Conservation (phyloP, 2,113 vertebrate species). For the Pungitius pungitius region DNA sequence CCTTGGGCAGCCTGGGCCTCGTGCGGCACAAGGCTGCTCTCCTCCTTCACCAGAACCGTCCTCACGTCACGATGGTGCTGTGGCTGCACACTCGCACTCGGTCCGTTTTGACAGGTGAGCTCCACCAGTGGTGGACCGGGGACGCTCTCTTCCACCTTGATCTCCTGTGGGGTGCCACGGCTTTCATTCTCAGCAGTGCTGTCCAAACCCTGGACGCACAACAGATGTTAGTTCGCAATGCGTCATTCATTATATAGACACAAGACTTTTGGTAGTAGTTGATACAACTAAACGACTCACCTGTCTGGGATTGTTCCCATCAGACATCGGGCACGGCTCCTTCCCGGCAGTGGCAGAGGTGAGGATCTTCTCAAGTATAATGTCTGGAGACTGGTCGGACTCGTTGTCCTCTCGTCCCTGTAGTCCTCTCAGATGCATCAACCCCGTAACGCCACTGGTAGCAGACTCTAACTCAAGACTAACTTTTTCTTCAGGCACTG, state of each 20-base stretch:
- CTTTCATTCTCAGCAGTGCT: conserved; percentile 21
- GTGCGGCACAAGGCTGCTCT: conserved; percentile 58
- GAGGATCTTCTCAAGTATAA: conserved; percentile 75
- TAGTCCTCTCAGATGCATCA: conserved; percentile 36
- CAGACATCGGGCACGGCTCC: conserved; percentile 1
- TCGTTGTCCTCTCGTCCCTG: conserved; percentile 40
- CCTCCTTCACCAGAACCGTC: conserved; percentile 79
- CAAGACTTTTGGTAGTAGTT: neutral
- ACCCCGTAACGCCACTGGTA: conserved; percentile 56
- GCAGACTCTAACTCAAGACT: conserved; percentile 66
- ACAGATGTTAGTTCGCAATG: neutral
- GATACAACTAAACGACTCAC: conserved; percentile 38
- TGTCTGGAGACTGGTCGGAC: conserved; percentile 61
- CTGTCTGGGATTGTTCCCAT: conserved; percentile 18
- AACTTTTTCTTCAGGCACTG: conserved; percentile 55
- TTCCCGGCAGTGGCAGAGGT: conserved; percentile 38
- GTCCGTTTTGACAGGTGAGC: conserved; percentile 26
- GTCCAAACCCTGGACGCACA: conserved; percentile 45
- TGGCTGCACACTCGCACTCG: conserved; percentile 21
- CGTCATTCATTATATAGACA: neutral
- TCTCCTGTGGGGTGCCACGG: conserved; percentile 37
- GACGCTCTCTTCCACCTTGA: conserved; percentile 71
- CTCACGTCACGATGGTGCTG: conserved; percentile 62
- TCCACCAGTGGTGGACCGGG: conserved; percentile 17
- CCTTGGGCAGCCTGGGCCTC: conserved; percentile 50